A percentile compares a stretch with the other conserved stretches of the same genome.
Conservation (phyloP, 1,140 invertebrate genomes). For the Philopotamus ludificatus region DNA sequence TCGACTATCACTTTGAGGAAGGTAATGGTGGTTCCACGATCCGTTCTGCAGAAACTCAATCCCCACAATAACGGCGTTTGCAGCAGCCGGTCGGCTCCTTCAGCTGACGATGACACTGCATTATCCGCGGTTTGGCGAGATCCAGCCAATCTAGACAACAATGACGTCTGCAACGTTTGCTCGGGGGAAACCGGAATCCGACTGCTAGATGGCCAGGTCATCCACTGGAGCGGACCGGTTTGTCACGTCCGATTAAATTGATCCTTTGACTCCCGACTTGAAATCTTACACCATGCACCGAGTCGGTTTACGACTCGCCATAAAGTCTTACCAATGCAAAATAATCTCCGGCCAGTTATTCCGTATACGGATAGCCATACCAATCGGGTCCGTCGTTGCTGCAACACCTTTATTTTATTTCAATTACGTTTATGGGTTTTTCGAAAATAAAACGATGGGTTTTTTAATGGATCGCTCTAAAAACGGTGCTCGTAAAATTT, state of each 20-base stretch:
- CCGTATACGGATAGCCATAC: background rate
- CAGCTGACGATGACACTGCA: background rate
- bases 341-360: constrained; percentile 5
- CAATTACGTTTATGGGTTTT: no score
- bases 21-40: no score
- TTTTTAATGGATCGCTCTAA: no score
- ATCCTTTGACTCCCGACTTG: constrained; percentile 19
- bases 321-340: constrained; percentile 16
- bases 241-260: constrained; percentile 22
- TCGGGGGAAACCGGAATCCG: background rate
- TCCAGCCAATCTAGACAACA: background rate
- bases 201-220: background rate
- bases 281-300: constrained; percentile 13
- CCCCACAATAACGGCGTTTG: background rate
- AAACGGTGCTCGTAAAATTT: no score
- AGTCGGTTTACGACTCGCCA: constrained; percentile 4
- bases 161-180: background rate
- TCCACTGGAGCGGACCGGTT: constrained; percentile 7
- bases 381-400: no score
- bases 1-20: no score
- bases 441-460: no score
- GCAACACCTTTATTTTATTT: no score
- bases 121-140: no score
- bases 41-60: background rate
- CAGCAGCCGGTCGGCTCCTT: background rate